Percentiles rank a stretch among this genome's conserved stretches.
These are phyloP conservation scores for Formica aserva DNA, from an alignment of 2,888 invertebrate species.

Conservation along the genomic window DNA sequence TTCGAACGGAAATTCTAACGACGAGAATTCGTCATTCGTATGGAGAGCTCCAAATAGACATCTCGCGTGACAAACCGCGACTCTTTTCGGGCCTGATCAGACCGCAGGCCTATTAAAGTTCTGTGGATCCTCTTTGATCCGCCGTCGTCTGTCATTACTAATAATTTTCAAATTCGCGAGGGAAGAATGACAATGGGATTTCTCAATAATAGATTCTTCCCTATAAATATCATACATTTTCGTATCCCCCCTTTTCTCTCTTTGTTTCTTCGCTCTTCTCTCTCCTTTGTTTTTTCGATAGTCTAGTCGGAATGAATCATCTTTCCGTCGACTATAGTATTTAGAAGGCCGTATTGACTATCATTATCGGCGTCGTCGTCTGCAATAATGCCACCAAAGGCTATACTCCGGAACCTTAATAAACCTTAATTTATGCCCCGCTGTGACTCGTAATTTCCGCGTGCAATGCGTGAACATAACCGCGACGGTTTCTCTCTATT, in stretches of 20 bases:
- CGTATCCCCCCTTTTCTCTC: background rate
- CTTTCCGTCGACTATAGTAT: background rate
- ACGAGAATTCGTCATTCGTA: conserved; percentile 61
- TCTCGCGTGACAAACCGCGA: conserved; percentile 62
- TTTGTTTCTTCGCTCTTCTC: background rate
- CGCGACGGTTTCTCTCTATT: background rate
- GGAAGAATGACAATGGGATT: conserved; percentile 44
- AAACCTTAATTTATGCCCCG: conserved; percentile 36
- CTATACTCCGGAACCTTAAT: conserved; percentile 22
- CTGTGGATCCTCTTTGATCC: conserved; percentile 7
- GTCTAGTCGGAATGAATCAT: conserved; percentile 13
- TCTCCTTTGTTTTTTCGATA: background rate
- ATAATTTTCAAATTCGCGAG: conserved; percentile 62
- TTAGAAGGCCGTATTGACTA: conserved; percentile 13
- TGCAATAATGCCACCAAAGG: conserved; percentile 11
- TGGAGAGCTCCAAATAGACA: conserved; percentile 26
- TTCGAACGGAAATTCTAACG: conserved; percentile 40
- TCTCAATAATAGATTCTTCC: background rate
- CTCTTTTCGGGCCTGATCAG: conserved; percentile 15
- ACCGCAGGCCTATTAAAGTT: conserved; percentile 30
- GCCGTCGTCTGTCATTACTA: conserved; percentile 18
- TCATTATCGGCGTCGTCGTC: conserved; percentile 19
- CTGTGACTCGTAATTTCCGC: conserved; percentile 28
- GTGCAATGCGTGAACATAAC: conserved; percentile 22
- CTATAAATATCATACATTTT: conserved; percentile 22